Base-by-base conservation (phyloP, 2,113 vertebrate species). In the Tetrax tetrax region DNA sequence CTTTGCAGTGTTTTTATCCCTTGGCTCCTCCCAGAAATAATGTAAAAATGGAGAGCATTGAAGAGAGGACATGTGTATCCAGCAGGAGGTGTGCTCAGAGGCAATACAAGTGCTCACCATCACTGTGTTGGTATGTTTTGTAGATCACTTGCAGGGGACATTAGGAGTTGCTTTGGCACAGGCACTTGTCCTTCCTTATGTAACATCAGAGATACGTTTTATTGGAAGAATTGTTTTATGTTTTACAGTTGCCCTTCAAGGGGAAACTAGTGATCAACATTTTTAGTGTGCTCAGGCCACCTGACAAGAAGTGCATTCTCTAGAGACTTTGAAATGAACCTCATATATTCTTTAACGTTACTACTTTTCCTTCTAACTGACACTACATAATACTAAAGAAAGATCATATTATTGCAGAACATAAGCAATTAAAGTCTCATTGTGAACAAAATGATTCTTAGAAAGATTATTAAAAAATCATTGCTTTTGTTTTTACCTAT, bases 401-500 rank as follows among this genome's bases (percentile, higher is more conserved):
- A 50, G 31, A 53, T 54, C 76, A n/a, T 17, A 25, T 35, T 43
- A 31, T 56, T 53, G 53, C 23, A 64, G 47, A 82, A 77, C 84
- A 63, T 4, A 68, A 78, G 29, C 48, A 92, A 91, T 45, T 91
- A 78, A 94, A 89, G 76, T 74, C 48, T 78, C 61, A 81, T 68
- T 50, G 33, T 84, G 53, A 68, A 37, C 9, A 78, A 71, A 89
- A 78, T 35, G 0, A 61, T 82, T 84, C 47, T 65, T 81, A 65
- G 23, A 43, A 77, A 68, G 18, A 69, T 56, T 84, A 43, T 18
- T 37, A 37, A 60, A 75, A 71, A 86, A 37, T 7, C 8, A 66
- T 71, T 72, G 68, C 5, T 90, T 84, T 87, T 83, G 60, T 89
- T 97, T 94, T 71, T 7, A 79, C 51, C 88, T 83, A 76, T 66